phyloP scores from a whole-genome alignment of 2,113 vertebrate genomes.

The Oceanites oceanicus region DNA sequence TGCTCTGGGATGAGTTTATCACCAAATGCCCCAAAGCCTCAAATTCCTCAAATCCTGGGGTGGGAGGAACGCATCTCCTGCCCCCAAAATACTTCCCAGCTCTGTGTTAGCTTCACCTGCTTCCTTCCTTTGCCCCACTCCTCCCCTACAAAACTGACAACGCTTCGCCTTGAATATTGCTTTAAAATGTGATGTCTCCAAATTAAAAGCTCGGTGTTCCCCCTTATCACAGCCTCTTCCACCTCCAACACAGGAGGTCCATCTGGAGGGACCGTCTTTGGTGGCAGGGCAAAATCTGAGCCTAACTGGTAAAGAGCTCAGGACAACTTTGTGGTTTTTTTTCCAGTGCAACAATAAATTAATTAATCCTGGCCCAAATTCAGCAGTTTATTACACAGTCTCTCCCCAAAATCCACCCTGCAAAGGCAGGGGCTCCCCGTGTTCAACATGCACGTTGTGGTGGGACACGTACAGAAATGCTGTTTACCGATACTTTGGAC shows the following conservation, averaged over 20 bases:
- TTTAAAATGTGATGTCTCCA: background rate
- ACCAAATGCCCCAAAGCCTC: background rate
- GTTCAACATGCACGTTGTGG: rapidly evolving
- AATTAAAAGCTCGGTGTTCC: background rate
- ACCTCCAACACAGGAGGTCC: background rate
- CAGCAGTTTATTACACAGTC: background rate
- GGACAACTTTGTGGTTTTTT: background rate
- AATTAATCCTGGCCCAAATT: background rate
- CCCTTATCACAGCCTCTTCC: background rate
- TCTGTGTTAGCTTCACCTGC: rapidly evolving
- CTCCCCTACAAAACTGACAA: background rate
- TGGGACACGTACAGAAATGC: background rate
- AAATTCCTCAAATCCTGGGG: rapidly evolving
- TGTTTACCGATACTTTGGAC: background rate
- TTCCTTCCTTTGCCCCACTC: background rate
- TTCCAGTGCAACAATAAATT: background rate
- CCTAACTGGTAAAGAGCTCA: background rate
- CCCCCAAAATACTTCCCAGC: background rate
- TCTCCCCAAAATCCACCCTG: background rate
- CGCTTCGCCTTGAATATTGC: rapidly evolving
- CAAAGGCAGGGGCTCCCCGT: background rate
- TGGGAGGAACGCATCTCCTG: background rate
- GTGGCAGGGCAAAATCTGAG: background rate
- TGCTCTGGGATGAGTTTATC: background rate
- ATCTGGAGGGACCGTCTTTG: background rate